Evolutionary conservation across 23 tunicate genomes (phyloP), one percentile per base, ranked within the genome.

Genomic region (Diplosoma virens): DNA sequence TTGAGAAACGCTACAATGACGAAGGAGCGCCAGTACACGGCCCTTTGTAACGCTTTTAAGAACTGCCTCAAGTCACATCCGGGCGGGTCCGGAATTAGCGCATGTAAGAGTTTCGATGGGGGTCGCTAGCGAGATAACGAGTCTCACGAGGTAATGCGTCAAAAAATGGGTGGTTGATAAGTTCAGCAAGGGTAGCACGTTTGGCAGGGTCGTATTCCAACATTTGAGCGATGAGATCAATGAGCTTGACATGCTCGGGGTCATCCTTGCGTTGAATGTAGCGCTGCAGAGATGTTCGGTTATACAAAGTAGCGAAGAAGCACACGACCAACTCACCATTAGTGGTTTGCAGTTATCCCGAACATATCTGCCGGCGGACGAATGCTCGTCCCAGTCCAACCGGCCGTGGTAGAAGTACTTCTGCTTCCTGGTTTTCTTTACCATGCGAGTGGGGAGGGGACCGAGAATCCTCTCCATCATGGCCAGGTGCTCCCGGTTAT

Each of bases 401-500:
- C 85, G 83, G 45, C 30, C 32, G 72, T 77, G 95, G 28, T 86
- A 81, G 69, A 95, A 95, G 59, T 95, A 95, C 71, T 95, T 95
- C 25, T 87, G 90, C 34, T 83, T 87, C 14, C 95, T 63, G 34
- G 97, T 76, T 46, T 76, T 76, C 68, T 84, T 89, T 30, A 89
- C 77, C 96, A 95, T 89, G 0, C 87, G 84, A 11, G 59, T 32
- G 16, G 99, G 99, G 18, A 95, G 80, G 0, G 93, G 96, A 11
- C 99, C 99, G 26, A 95, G 85, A 45, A 95, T 95, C 9, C 99
- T 71, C 35, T 95, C 96, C 99, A 95, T 95, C 99, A 95, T 95
- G 14, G 99, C 99, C 1, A 95, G 75, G 50, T 95, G 99, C 71
- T 95, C 99, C 3, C 95, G 81, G 60, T 95, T 95, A 37, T 95